Percentiles rank a stretch among this genome's conserved stretches.
Conservation (phyloP, 1,140 invertebrate species). For the Pararge aegeria region DNA sequence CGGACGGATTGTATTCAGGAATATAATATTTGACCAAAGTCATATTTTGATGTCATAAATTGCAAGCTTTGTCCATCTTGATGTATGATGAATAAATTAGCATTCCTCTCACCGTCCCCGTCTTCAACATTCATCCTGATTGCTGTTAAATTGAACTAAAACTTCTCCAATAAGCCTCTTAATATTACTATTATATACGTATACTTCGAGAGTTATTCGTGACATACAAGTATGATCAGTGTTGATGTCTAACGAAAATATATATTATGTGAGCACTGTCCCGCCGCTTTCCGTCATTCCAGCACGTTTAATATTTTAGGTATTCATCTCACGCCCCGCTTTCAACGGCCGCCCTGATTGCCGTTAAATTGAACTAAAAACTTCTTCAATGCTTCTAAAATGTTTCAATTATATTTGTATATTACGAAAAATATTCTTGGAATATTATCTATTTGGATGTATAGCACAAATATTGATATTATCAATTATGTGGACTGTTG, state of each 20-base stretch:
- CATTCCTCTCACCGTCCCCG: constrained; percentile 61
- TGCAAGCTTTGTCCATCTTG: no score
- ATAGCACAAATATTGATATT: constrained; percentile 43
- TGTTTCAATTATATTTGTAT: constrained; percentile 65
- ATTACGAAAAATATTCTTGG: not conserved
- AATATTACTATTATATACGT: constrained; percentile 69
- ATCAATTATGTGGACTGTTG: constrained; percentile 39
- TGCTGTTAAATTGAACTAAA: constrained; percentile 78
- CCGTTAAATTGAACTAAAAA: constrained; percentile 78
- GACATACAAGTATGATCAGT: no score
- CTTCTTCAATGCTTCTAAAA: constrained; percentile 72
- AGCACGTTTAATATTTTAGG: constrained; percentile 73
- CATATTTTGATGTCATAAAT: no score
- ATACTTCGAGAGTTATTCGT: no score
- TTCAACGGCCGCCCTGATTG: constrained; percentile 74
- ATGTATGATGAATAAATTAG: no score
- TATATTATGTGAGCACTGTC: constrained; percentile 42
- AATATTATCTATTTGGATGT: no score
- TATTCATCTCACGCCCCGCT: constrained; percentile 69
- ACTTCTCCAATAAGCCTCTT: constrained; percentile 70
- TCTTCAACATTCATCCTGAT: constrained; percentile 72
- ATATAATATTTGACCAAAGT: no score
- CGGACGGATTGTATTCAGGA: no score
- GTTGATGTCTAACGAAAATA: constrained; percentile 40
- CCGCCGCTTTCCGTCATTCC: constrained; percentile 55